phyloP scores from a whole-genome alignment of 2,888 invertebrate species.

The Enoplolaimus lenunculus region DNA sequence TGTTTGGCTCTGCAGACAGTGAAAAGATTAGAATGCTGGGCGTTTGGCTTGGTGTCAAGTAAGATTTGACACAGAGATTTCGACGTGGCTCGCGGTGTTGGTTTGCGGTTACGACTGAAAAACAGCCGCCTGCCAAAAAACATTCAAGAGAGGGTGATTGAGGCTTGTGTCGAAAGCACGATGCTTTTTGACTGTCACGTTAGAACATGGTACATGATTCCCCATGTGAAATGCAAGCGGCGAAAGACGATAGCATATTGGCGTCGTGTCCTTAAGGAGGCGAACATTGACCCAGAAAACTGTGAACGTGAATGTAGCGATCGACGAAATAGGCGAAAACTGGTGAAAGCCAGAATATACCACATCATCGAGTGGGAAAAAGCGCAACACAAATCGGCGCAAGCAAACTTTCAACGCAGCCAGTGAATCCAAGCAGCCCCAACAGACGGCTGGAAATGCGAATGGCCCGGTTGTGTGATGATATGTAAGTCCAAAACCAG shows the following conservation, averaged over 20 bases:
- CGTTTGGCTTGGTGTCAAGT: background rate
- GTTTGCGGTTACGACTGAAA: conserved; percentile 5
- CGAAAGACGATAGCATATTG: conserved; percentile 10
- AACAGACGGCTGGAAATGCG: background rate
- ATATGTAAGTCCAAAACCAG: conserved; percentile 8
- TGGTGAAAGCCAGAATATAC: background rate
- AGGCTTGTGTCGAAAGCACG: conserved; percentile 9
- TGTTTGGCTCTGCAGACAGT: conserved; percentile 1
- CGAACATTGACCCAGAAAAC: conserved; percentile 8
- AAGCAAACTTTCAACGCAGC: background rate
- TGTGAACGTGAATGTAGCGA: background rate
- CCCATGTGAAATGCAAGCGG: background rate
- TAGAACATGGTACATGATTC: conserved; percentile 9
- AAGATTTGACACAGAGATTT: background rate
- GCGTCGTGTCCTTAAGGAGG: background rate
- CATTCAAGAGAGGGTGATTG: background rate
- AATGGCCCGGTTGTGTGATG: background rate
- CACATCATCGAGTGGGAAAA: conserved; percentile 10
- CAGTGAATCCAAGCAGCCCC: background rate
- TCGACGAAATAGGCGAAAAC: background rate
- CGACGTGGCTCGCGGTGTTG: background rate
- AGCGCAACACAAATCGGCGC: background rate
- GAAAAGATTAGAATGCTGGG: background rate
- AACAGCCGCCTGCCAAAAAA: background rate
- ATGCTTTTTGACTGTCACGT: conserved; percentile 9